phyloP scores from a whole-genome alignment of 2,888 invertebrate genomes.

The Pharmacophagus antenor region DNA sequence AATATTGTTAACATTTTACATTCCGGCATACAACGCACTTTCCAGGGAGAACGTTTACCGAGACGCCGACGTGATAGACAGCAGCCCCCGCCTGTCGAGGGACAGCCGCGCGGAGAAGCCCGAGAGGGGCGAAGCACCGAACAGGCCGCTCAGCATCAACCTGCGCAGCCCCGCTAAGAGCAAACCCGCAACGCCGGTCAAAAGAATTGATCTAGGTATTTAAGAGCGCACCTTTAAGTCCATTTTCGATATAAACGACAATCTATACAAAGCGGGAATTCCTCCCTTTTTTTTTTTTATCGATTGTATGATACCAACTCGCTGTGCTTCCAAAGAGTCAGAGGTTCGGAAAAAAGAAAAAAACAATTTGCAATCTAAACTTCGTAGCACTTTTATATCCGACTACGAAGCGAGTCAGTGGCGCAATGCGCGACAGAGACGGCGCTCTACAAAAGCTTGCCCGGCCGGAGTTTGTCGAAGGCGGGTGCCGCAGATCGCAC shows the following conservation, averaged over 20 bases:
- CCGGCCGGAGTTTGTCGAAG: too few relatives aligned
- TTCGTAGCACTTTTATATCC: too few relatives aligned
- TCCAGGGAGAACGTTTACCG: slow-evolving; percentile 78
- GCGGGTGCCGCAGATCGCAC: too few relatives aligned
- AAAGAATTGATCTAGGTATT: slow-evolving; percentile 81
- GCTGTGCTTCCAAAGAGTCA: too few relatives aligned
- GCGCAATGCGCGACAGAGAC: too few relatives aligned
- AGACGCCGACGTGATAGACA: slow-evolving; percentile 62
- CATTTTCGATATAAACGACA: background rate
- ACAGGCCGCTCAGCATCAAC: slow-evolving; percentile 54
- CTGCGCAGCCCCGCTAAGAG: slow-evolving; percentile 56
- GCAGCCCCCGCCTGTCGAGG: slow-evolving; percentile 54
- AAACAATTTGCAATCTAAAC: too few relatives aligned
- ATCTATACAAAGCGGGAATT: background rate
- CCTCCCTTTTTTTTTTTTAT: background rate
- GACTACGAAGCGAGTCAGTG: too few relatives aligned
- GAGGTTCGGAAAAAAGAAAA: too few relatives aligned
- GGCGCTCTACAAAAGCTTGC: too few relatives aligned
- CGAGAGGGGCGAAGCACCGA: slow-evolving; percentile 27
- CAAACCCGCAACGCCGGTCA: slow-evolving; percentile 57
- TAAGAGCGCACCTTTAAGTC: background rate
- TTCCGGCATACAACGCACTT: too few relatives aligned
- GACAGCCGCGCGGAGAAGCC: slow-evolving; percentile 27
- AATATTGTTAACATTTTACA: too few relatives aligned
- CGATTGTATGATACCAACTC: too few relatives aligned